Base-by-base conservation (phyloP, 2,797 vertebrate species). In the Adrianichthys oophorus region DNA sequence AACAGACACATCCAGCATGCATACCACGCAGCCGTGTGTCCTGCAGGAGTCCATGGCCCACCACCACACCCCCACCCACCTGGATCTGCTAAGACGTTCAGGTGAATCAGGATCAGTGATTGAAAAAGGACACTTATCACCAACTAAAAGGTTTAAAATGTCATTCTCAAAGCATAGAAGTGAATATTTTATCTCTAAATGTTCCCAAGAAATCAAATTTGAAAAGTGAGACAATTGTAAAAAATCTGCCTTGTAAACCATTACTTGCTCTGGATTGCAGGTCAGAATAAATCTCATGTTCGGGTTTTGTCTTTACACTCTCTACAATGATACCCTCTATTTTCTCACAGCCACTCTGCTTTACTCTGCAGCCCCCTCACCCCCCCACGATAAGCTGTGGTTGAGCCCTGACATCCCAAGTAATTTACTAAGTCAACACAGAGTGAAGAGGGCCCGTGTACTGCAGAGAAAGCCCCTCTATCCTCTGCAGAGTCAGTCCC, bases 341-440 rank as follows among this genome's bases (percentile, higher is more conserved):
- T 81, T 75, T 76, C 74, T 80, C 68, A 62, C 57, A 56, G 41
- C 21, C 57, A 37, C 52, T 15, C 48, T 41, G 32, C 37, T 2
- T 7, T 49, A 53, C 26, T 48, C 23, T 45, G 26, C 48, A 4
- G n/a, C 8, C 19, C 18, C 1, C 37, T 51, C 10, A 37, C 66
- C 52, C 45, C 53, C 72, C 75, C 68, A 84, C 82, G 80, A 85
- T 82, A 84, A 83, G 82, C 82, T 90, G 87, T 85, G 88, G 86
- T 89, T 67, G 69, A 77, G 76, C 72, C 65, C 76, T 84, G 83
- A 90, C 86, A 90, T 90, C 85, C 79, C 69, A 82, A 85, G 86
- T 87, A 88, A 90, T 91, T 89, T 87, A 86, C 80, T 85, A 77
- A 88, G 80, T 90, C 83, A 89, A 89, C 80, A 89, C 23, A 59